Evolutionary conservation across 2,797 vertebrate genomes (phyloP).

Genomic region (Mormyrops attenuatus): DNA sequence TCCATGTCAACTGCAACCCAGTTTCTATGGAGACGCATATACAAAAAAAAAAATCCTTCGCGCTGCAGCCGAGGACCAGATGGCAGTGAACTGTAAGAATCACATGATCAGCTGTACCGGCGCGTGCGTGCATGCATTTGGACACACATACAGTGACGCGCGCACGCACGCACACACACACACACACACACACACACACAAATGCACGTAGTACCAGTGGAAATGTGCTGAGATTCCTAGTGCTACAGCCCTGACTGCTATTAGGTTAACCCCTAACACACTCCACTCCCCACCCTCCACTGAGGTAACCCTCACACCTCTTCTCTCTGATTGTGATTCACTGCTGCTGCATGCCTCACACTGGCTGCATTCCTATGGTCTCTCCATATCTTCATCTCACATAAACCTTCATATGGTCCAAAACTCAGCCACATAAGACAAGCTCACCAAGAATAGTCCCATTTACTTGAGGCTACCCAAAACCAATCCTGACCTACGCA

Average conservation of each 20-base stretch:
- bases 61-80: constrained; percentile 75
- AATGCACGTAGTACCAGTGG: background rate
- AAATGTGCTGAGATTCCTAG: background rate
- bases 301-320: background rate
- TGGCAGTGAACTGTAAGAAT: constrained; percentile 67
- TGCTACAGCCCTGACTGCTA: constrained; percentile 13
- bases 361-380: background rate
- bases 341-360: background rate
- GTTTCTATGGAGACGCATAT: constrained; percentile 76
- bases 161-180: background rate
- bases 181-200: constrained; percentile 3
- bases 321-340: background rate
- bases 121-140: constrained; percentile 22
- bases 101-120: constrained; percentile 46
- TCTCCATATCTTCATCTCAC: background rate
- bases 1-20: constrained; percentile 77
- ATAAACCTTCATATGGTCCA: background rate
- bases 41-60: constrained; percentile 72
- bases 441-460: background rate
- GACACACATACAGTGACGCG: constrained; percentile 10
- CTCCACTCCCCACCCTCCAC: constrained; percentile 22
- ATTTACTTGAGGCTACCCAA: background rate
- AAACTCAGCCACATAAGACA: background rate
- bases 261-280: constrained; percentile 26
- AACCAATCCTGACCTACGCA: background rate